Evolutionary conservation across 2,888 invertebrate species (phyloP), one percentile per base, ranked within the genome.

Genomic region (Craniophora ligustri): DNA sequence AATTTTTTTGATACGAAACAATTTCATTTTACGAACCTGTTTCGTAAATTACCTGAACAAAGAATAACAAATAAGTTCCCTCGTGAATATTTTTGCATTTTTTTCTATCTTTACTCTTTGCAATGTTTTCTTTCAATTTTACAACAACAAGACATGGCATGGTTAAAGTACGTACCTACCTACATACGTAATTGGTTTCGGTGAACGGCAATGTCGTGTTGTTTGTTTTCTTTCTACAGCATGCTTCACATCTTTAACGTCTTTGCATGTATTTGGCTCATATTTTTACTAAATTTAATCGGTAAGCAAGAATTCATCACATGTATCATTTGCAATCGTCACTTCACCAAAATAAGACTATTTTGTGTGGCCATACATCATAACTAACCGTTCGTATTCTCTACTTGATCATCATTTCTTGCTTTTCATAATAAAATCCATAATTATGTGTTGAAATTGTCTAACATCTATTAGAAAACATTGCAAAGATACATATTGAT

Each of bases 71-170:
- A 62, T 51, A 59, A 62, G 42, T 70, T 74, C 78, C 76, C 57
- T 78, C 74, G 76, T 79, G 68, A 65, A 76, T 75, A 58, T 53
- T 41, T 49, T 23, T 7, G 48, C 26, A n/a, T n/a, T 26, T 76
- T 80, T 78, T 77, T 64, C 60, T 76, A 67, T 79, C 69, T 79
- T 79, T 81, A 82, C 86, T 91, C 92, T 93, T 92, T 93, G 93
- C 93, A 93, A 92, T 93, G 93, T 93, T 93, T 93, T 92, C 93
- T 84, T 85, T 83, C 61, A 67, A 74, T 72, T 65, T 68, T 69
- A 67, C 62, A 78, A 84, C 79, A 82, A 80, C 78, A 82, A 67
- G 74, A 81, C 80, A 79, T 78, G 72, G 83, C 86, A 81, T 74
- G 67, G 57, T 79, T 76, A 69, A 73, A 58, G 40, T 74, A 55